Evolutionary conservation across 2,888 invertebrate genomes (phyloP), one percentile per base, ranked within the genome.

Genomic region (Eurytoma californica): DNA sequence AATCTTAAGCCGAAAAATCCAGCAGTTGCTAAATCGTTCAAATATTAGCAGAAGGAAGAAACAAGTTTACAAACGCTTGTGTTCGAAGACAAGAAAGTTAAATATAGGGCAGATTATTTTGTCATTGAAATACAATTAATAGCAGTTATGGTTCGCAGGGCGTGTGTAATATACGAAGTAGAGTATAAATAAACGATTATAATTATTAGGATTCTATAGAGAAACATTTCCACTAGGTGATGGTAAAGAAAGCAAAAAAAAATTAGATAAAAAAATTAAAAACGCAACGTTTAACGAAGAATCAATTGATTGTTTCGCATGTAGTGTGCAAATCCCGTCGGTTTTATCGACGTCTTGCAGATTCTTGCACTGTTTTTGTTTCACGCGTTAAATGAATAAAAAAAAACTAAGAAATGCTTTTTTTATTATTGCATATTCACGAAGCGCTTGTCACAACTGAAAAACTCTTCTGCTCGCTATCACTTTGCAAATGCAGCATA

Each of bases 241-340:
- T 77, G 68, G 70, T 3, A 60, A 68, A 72, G 28, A 65, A 77
- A 53, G 20, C 66, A 70, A 14, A 73, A 55, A 60, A 77, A 58
- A 60, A n/a, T n/a, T 70, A 70, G 74, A 69, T 2, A 76, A 76
- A 76, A 76, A 20, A 67, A 72, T 39, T 39, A 61, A 57, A 74
- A 67, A 55, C 20, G 28, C 66, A 80, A 77, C 2, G 53, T 61
- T 80, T 76, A 80, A 76, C 72, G 69, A 77, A 77, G n/a, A 76
- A 77, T 18, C 65, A 63, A 72, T 49, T 55, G 1, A 76, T 58
- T 63, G 53, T 61, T 66, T 63, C 49, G 67, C 13, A 70, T 60
- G 57, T 58, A 63, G 14, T 5, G 28, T 39, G 69, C 12, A n/a
- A 73, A 63, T 72, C 60, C 18, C 24, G 16, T 63, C 47, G n/a